These are phyloP conservation scores for Rhinogobio ventralis DNA, from an alignment of 2,797 vertebrate genomes.

Conservation along the genomic window DNA sequence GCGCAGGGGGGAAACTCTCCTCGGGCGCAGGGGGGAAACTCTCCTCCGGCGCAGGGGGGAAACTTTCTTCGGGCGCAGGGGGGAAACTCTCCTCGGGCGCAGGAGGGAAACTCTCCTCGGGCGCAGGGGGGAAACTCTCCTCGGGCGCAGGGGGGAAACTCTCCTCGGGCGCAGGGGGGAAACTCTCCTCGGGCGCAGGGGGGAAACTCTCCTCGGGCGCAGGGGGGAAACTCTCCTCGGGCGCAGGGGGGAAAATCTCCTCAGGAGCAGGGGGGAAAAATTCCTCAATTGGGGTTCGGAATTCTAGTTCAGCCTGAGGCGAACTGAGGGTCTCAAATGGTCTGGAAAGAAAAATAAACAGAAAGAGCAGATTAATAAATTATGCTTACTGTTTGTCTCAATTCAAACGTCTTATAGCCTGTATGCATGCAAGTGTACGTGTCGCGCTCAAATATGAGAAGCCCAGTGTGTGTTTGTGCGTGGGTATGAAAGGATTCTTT, in stretches of 20 bases:
- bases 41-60: background rate
- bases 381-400: constrained; percentile 29
- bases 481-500: constrained; percentile 75
- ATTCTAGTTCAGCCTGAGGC: constrained; percentile 71
- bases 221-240: background rate
- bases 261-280: background rate
- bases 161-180: background rate
- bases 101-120: background rate
- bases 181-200: constrained; percentile 53
- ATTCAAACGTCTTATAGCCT: constrained; percentile 43
- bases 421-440: constrained; percentile 46
- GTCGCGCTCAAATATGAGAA: constrained; percentile 14
- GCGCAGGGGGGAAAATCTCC: background rate
- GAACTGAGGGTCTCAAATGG: constrained; percentile 75
- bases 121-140: background rate
- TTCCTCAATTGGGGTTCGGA: constrained; percentile 70
- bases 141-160: background rate
- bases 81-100: background rate
- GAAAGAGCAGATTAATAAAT: constrained; percentile 48
- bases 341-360: constrained; percentile 66
- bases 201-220: constrained; percentile 62
- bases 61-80: background rate
- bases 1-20: background rate
- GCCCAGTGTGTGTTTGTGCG: constrained; percentile 41
- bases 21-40: background rate